phyloP scores from a whole-genome alignment of 1,140 invertebrate genomes.

The Oncopodura yosiiana region DNA sequence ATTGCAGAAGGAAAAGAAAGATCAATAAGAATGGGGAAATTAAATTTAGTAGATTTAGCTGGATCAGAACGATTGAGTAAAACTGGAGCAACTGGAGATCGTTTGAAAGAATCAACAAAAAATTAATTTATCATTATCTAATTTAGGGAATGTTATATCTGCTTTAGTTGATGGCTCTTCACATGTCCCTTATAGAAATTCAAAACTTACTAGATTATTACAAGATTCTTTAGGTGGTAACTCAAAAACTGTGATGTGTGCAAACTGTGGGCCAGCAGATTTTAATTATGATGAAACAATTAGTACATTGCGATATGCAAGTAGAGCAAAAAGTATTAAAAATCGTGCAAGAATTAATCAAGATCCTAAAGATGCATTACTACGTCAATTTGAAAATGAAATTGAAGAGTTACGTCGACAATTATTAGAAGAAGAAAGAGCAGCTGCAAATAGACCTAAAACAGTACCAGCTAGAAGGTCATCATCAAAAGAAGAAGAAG shows the following conservation, averaged over 20 bases:
- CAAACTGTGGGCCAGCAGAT: conserved; percentile 90
- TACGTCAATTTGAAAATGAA: conserved; percentile 92
- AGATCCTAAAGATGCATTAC: conserved; percentile 92
- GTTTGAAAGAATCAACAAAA: conserved; percentile 89
- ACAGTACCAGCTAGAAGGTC: conserved; percentile 36
- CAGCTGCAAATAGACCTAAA: conserved; percentile 38
- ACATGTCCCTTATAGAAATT: conserved; percentile 90
- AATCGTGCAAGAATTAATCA: conserved; percentile 94
- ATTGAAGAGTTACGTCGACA: conserved; percentile 84
- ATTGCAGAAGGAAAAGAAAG: conserved; percentile 45
- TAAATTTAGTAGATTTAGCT: conserved; percentile 76
- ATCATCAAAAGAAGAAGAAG: conserved; percentile 20
- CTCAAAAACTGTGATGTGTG: conserved; percentile 92
- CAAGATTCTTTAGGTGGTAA: conserved; percentile 94
- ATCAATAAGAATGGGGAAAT: conserved; percentile 57
- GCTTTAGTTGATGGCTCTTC: conserved; percentile 85
- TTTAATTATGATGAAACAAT: conserved; percentile 97
- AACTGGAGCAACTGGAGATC: conserved; percentile 76
- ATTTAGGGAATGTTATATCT: conserved; percentile 89
- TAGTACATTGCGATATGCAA: conserved; percentile 92
- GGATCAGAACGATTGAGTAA: conserved; percentile 82
- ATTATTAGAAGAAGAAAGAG: conserved; percentile 51
- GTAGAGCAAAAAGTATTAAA: conserved; percentile 93
- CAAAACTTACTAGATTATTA: conserved; percentile 80
- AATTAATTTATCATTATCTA: conserved; percentile 88